Conservation (phyloP, 2,797 vertebrate genomes). For the Karalla daura region DNA sequence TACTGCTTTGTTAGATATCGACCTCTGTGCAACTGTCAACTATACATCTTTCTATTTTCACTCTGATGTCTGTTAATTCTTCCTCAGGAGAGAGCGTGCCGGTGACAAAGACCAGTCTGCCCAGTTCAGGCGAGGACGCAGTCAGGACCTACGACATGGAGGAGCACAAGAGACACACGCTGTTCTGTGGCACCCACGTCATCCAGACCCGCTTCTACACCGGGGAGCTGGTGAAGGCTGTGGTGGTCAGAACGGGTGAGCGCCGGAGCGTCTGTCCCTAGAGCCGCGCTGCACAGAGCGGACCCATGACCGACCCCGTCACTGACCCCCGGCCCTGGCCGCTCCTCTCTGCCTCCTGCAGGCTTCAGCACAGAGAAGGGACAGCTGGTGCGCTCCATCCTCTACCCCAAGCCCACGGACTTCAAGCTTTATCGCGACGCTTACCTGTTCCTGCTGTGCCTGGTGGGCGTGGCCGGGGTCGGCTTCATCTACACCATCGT, state of each 20-base stretch:
- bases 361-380: constrained; percentile 97
- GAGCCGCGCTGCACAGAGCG: background rate
- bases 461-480: constrained; percentile 92
- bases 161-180: constrained; percentile 91
- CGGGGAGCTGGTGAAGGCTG: constrained; percentile 92
- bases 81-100: constrained; percentile 94
- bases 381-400: constrained; percentile 94
- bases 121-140: constrained; percentile 84
- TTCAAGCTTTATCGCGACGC: constrained; percentile 97
- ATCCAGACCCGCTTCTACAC: constrained; percentile 97
- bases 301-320: background rate
- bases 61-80: background rate
- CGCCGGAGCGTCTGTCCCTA: background rate
- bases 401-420: constrained; percentile 97
- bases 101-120: constrained; percentile 94
- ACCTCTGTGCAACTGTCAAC: no score
- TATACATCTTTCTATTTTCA: background rate
- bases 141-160: constrained; percentile 84
- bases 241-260: constrained; percentile 94
- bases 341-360: no score
- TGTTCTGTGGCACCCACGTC: constrained; percentile 96
- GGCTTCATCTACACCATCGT: constrained; percentile 94
- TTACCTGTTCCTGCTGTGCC: constrained; percentile 92
- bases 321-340: background rate
- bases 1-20: no score